Conservation (phyloP, 1,140 invertebrate genomes). For the Pantala flavescens region DNA sequence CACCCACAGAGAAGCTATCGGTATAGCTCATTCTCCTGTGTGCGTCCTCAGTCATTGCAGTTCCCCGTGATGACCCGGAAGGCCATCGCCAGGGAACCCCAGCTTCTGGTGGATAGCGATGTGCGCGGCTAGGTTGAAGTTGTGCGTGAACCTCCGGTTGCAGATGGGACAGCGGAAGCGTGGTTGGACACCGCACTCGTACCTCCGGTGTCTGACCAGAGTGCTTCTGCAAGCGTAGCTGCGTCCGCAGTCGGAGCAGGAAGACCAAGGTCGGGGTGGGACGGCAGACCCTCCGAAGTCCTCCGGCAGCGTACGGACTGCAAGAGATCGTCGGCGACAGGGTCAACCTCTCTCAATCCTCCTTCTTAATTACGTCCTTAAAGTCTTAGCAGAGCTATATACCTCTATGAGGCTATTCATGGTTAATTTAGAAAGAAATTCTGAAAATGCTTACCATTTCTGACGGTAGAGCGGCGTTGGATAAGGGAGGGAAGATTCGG, state of each 20-base stretch:
- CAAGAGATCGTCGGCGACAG: not conserved
- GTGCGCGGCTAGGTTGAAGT: constrained; percentile 14
- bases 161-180: constrained; percentile 32
- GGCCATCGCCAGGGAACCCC: not conserved
- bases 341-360: not conserved
- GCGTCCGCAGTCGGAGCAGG: constrained; percentile 38
- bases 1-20: too few relatives aligned
- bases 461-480: too few relatives aligned
- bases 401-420: not conserved
- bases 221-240: constrained; percentile 44
- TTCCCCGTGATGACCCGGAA: too few relatives aligned
- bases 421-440: not conserved
- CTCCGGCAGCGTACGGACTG: not conserved
- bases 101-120: not conserved
- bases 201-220: constrained; percentile 31
- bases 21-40: too few relatives aligned
- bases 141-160: constrained; percentile 12
- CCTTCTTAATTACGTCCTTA: not conserved
- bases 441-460: not conserved
- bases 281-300: not conserved
- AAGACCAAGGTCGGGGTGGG: not conserved
- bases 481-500: too few relatives aligned
- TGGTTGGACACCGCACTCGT: constrained; percentile 35
- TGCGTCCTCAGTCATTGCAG: too few relatives aligned
- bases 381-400: not conserved